Conservation (phyloP, 1,140 invertebrate genomes). For the Augochlora pura region DNA sequence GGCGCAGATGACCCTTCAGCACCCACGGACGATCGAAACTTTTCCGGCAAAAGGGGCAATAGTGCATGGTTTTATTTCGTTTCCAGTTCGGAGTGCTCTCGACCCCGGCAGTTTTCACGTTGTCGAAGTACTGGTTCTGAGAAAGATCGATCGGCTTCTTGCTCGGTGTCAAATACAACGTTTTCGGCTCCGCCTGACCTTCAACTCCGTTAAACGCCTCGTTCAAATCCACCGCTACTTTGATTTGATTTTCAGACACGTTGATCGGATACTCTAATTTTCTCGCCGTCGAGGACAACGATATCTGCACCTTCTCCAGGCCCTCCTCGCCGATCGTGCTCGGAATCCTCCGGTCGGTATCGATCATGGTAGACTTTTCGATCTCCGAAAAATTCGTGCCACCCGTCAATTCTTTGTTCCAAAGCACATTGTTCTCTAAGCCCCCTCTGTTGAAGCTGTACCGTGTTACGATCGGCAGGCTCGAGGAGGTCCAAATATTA, state of each 20-base stretch:
- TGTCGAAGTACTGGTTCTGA: constrained; percentile 11
- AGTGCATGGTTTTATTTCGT: constrained; percentile 74
- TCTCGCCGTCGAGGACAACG: background rate
- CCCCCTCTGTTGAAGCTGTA: constrained; percentile 71
- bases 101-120: constrained; percentile 6
- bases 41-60: constrained; percentile 81
- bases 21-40: constrained; percentile 85
- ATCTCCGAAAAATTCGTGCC: background rate
- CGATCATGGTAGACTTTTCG: background rate
- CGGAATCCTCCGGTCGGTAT: background rate
- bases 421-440: constrained; percentile 49
- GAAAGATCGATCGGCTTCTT: constrained; percentile 31
- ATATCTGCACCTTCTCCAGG: constrained; percentile 8
- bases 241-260: constrained; percentile 1
- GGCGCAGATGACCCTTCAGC: constrained; percentile 84
- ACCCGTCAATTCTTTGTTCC: constrained; percentile 35
- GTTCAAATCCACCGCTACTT: constrained; percentile 27
- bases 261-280: constrained; percentile 4
- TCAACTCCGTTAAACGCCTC: constrained; percentile 18
- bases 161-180: constrained; percentile 41
- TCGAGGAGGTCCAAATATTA: constrained; percentile 71
- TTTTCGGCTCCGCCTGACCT: constrained; percentile 30
- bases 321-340: background rate
- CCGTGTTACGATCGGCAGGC: constrained; percentile 74
- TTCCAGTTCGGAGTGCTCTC: constrained; percentile 68